phyloP scores from a whole-genome alignment of 2,888 invertebrate genomes.

The Brachyopa scutellaris region DNA sequence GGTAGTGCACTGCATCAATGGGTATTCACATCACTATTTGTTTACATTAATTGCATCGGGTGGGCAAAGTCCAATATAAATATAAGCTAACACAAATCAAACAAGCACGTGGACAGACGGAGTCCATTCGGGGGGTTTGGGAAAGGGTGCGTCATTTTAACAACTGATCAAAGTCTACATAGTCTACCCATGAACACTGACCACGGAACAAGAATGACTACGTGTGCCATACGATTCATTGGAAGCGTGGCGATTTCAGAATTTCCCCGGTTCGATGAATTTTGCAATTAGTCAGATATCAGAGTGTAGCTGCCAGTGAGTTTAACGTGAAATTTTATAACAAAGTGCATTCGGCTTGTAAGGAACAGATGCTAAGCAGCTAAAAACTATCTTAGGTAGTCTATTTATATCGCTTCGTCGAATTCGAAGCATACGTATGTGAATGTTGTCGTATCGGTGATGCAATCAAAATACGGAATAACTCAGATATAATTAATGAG shows the following conservation, averaged over 20 bases:
- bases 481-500: too few relatives aligned
- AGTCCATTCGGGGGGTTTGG: background rate
- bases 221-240: background rate
- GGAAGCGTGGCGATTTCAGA: background rate
- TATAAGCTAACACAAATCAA: too few relatives aligned
- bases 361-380: too few relatives aligned
- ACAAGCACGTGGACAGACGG: background rate
- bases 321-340: background rate
- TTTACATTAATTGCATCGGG: too few relatives aligned
- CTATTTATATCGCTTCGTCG: too few relatives aligned
- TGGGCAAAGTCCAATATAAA: background rate
- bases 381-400: too few relatives aligned
- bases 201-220: too few relatives aligned
- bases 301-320: background rate
- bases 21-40: background rate
- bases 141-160: background rate
- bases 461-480: too few relatives aligned
- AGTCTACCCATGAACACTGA: too few relatives aligned
- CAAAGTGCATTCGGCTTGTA: background rate
- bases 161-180: background rate
- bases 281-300: background rate
- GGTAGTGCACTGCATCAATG: background rate
- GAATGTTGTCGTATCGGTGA: too few relatives aligned
- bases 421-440: too few relatives aligned
- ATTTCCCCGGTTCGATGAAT: constrained; percentile 13